phyloP scores from a whole-genome alignment of 2,113 vertebrate genomes.

The Ctenodactylus gundi region DNA sequence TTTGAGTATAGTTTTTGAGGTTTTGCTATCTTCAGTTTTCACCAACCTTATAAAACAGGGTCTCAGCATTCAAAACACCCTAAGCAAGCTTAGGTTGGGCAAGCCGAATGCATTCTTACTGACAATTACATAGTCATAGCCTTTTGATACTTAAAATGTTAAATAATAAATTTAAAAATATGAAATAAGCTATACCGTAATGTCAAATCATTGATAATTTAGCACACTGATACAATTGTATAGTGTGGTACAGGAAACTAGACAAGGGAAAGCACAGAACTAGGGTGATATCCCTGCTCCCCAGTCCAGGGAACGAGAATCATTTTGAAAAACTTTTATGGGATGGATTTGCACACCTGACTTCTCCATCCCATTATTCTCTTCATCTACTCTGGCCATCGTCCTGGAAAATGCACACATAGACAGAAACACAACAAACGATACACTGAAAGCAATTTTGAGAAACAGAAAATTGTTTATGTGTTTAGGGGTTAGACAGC shows the following conservation, averaged over 20 bases:
- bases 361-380: not conserved
- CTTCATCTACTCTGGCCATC: not conserved
- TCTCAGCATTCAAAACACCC: not conserved
- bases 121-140: not conserved
- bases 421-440: constrained; percentile 28
- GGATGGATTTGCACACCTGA: not conserved
- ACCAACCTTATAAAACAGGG: not conserved
- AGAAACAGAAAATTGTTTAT: constrained; percentile 56
- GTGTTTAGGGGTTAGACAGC: constrained; percentile 31
- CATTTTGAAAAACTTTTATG: constrained; percentile 13
- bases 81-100: not conserved
- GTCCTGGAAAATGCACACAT: not conserved
- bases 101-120: not conserved
- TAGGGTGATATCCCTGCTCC: not conserved
- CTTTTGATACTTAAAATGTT: not conserved
- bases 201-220: not conserved
- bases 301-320: not conserved
- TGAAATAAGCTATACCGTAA: not conserved
- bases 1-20: not conserved
- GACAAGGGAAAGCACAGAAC: not conserved
- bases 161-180: not conserved
- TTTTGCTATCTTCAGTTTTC: not conserved
- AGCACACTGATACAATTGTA: not conserved
- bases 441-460: not conserved
- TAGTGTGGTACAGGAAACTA: not conserved